Evolutionary conservation across 2,797 vertebrate species (phyloP), one percentile per base, ranked within the genome.

Genomic region (Micromesistius poutassou): DNA sequence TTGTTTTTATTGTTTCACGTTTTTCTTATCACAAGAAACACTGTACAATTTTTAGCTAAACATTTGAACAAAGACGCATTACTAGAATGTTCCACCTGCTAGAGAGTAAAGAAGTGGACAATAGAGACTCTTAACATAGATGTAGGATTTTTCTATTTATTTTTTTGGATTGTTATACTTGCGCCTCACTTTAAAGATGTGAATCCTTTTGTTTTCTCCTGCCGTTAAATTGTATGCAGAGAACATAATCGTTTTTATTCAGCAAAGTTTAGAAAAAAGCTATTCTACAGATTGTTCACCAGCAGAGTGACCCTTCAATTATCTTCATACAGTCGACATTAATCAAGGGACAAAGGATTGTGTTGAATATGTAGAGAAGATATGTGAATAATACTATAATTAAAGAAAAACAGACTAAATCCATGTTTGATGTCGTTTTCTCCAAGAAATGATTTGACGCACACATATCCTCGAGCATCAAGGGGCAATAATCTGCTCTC

Each of bases 11-110:
- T 28, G 25, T 71, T 71, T 71, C 2, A 30, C 66, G 12, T 30
- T 31, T 30, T 83, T 89, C 82, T 87, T 87, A 87, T 90, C 74
- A 87, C 85, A 84, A 87, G 84, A 87, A 93, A 91, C 90, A 92
- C 91, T 91, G 87, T 92, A 93, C 91, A 94, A 79, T 89, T 85
- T 81, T 89, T 87, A 88, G 85, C 82, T 86, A 81, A 87, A 91
- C 87, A 86, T 87, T 83, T 72, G 79, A 89, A 87, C 82, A 85
- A 82, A 87, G 84, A 90, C 89, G 83, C 80, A 5, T 78, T 77
- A 80, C 82, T 86, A 80, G 78, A 82, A 85, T 77, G 83, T 84
- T 74, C 31, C 31, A 90, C 89, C 87, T 81, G 83, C 84, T 78
- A 84, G 76, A 42, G 30, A 81, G 79, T 77, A 81, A 87, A 85